phyloP scores from a whole-genome alignment of 2,113 vertebrate species.

The Numida meleagris region DNA sequence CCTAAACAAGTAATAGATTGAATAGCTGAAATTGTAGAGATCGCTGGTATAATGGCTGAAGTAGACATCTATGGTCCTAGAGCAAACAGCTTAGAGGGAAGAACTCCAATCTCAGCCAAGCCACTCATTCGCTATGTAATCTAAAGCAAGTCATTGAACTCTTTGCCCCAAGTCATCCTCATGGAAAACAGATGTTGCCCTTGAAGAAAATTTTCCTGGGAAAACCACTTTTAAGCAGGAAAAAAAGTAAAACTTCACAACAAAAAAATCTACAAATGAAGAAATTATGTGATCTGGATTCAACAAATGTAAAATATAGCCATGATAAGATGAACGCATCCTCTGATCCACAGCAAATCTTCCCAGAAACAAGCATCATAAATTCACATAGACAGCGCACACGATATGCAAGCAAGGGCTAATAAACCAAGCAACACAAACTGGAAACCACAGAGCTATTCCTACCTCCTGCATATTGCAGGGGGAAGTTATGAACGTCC shows the following conservation, averaged over 20 bases:
- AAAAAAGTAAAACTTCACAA: not conserved
- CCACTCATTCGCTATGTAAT: constrained; percentile 24
- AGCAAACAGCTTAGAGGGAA: not conserved
- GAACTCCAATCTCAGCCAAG: not conserved
- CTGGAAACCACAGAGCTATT: not conserved
- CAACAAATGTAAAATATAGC: not conserved
- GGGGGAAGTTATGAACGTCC: not conserved
- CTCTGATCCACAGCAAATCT: not conserved
- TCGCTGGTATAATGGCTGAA: not conserved
- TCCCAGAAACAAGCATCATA: not conserved
- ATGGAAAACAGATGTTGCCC: constrained; percentile 51
- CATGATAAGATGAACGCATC: not conserved
- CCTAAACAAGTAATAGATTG: not conserved
- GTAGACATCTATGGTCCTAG: not conserved
- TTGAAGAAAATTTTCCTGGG: constrained; percentile 37
- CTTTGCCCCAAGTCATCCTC: constrained; percentile 9
- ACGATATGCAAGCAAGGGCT: not conserved
- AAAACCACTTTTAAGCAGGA: constrained; percentile 14
- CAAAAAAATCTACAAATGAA: not conserved
- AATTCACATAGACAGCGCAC: not conserved
- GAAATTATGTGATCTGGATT: not conserved
- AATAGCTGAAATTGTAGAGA: not conserved
- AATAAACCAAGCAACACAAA: not conserved
- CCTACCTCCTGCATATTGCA: not conserved
- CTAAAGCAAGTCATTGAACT: constrained; percentile 34